Percentiles rank a stretch among this genome's conserved stretches.
phyloP scores from a whole-genome alignment of 1,140 invertebrate species.

The Charaxes varanes region DNA sequence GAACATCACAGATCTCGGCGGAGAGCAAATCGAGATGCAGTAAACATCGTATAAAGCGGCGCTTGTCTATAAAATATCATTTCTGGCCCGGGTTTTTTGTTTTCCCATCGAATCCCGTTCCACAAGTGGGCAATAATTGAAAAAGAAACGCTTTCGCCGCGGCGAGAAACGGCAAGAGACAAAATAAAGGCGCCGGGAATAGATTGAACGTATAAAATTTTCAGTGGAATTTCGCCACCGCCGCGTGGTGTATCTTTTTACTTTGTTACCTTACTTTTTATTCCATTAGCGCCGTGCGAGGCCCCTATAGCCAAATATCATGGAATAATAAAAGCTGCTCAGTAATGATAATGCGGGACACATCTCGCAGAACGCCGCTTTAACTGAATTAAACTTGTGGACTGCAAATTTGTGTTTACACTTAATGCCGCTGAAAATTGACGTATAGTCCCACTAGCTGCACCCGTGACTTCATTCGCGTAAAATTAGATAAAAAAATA shows the following conservation, averaged over 20 bases:
- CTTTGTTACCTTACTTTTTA: constrained; percentile 74
- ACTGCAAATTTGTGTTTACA: constrained; percentile 48
- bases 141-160: constrained; percentile 66
- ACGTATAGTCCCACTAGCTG: too few relatives aligned
- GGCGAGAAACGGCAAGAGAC: constrained; percentile 61
- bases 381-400: constrained; percentile 63
- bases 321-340: constrained; percentile 72
- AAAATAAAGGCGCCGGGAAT: constrained; percentile 69
- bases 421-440: constrained; percentile 43
- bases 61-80: constrained; percentile 71
- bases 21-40: constrained; percentile 65
- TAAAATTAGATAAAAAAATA: too few relatives aligned
- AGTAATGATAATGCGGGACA: constrained; percentile 67
- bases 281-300: constrained; percentile 69
- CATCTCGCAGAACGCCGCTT: constrained; percentile 41
- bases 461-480: too few relatives aligned
- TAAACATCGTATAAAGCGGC: constrained; percentile 67
- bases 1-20: constrained; percentile 64
- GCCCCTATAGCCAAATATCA: constrained; percentile 68
- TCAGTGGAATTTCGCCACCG: constrained; percentile 68
- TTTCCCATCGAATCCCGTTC: constrained; percentile 66
- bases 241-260: constrained; percentile 69
- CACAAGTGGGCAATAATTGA: constrained; percentile 74
- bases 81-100: constrained; percentile 59
- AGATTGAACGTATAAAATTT: constrained; percentile 74